Evolutionary conservation across 2,888 invertebrate species (phyloP), one percentile per base, ranked within the genome.

Genomic region (Lycocerus yunnanus): DNA sequence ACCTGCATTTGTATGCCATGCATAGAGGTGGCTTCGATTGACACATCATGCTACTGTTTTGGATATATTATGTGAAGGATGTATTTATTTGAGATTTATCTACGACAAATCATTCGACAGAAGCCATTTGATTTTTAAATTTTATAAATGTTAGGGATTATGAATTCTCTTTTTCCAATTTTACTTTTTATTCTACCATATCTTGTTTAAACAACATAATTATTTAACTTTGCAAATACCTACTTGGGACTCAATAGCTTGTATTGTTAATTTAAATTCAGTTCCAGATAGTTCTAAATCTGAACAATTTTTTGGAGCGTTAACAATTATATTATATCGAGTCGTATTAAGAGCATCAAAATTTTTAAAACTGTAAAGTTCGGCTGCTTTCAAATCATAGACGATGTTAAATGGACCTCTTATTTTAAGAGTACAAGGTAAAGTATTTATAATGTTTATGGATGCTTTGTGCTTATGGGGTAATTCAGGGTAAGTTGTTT

Each of bases 401-500:
- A 81, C 68, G 0, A 76, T 77, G 60, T 82, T 82, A 71, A 86
- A 85, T 1, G 85, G 83, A 80, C 82, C 85, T 15, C 77, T 59
- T 14, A 89, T 73, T 14, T 80, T 88, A 10, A 92, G 83, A 0
- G 88, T 84, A 81, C 93, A 94, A 0, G 88, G 89, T 13, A 93
- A 84, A 0, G 91, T 90, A 83, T 93, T 94, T 79, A 93, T 86
- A 20, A 93, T 84, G 74, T 91, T 90, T 66, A 93, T 80, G 0
- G 91, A 90, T 0, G 91, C 85, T 63, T 86, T 83, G 20, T 84
- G 82, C 15, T 81, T 78, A 14, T 82, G 80, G 3, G 88, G 88
- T 24, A 87, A 76, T 65, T 85, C 82, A 1, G 88, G 87, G 78
- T 88, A 88, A 6, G 86, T 87, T 71, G 83, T 83, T 84, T 89